Evolutionary conservation across 2,797 vertebrate species (phyloP).

Genomic region (Mionectes olivaceus): DNA sequence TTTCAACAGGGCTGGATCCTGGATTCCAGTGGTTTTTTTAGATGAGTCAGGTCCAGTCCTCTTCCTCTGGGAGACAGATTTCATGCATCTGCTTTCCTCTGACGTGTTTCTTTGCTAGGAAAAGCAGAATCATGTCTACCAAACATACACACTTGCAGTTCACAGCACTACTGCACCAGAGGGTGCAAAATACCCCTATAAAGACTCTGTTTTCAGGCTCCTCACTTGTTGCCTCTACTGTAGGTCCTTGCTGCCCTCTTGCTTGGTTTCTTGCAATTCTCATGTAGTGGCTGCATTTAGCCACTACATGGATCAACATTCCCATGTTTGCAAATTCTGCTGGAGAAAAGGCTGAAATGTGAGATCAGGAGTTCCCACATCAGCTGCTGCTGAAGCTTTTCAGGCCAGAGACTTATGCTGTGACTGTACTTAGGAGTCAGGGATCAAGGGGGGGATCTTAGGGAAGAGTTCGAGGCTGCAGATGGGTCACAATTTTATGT

Average conservation of each 20-base stretch:
- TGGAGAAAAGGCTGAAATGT: neutral
- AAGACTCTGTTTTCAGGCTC: neutral
- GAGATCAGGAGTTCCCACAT: neutral
- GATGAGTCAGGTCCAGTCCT: neutral
- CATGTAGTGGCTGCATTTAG: neutral
- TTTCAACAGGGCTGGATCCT: neutral
- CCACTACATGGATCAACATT: neutral
- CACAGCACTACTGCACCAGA: neutral
- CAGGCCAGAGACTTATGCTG: neutral
- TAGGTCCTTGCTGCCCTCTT: neutral
- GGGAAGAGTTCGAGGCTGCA: neutral
- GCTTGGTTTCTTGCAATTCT: neutral
- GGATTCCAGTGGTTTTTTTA: neutral
- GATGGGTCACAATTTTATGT: too few relatives aligned
- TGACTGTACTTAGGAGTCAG: neutral
- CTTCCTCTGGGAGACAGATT: neutral
- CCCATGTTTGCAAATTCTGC: neutral
- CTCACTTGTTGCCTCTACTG: neutral
- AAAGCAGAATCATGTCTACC: neutral
- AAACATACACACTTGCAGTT: neutral
- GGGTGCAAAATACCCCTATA: neutral
- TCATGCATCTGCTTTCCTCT: neutral
- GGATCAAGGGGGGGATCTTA: neutral
- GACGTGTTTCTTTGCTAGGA: neutral
- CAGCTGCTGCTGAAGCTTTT: neutral